Evolutionary conservation across 92 coral and sea anemone species (phyloP), one percentile per base, ranked within the genome.

Genomic region (Zoanthus sociatus): DNA sequence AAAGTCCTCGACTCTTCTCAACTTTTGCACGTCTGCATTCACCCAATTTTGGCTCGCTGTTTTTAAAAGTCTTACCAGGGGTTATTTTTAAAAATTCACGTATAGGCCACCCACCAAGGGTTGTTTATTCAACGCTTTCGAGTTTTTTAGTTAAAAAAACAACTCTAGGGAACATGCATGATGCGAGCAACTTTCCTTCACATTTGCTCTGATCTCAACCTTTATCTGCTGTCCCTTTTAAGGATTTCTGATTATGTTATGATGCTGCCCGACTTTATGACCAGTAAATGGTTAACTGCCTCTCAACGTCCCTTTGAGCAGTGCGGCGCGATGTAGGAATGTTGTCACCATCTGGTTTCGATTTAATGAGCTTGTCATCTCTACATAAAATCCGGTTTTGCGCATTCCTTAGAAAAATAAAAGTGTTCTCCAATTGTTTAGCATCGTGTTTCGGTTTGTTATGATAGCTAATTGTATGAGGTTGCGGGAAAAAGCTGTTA

Each of bases 401-500:
- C 84, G 86, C 98, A 94, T 94, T 94, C 98, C 98, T 91, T 91
- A 92, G 94, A 68, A 92, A 92, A 94, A 94, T 93, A 94, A 83
- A 94, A 92, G 91, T 82, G 93, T 87, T 90, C 94, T 90, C 93
- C 91, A 92, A 91, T 94, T 94, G 95, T 94, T 94, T 93, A 87
- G 93, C 93, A 94, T 91, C 90, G 89, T 90, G 92, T 90, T 88
- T 79, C 94, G 86, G 85, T 91, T 92, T 94, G 95, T 94, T 94
- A 46, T 92, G 74, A 89, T 94, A 91, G 89, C 92, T 89, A 92
- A 94, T 94, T 94, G 92, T 94, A 94, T 94, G 90, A 83, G 90
- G 87, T 90, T 87, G 91, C 85, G 84, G 86, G 76, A 67, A 61
- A 89, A 76, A 78, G 83, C 86, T 68, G 47, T 89, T 32, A 45